phyloP scores from a whole-genome alignment of 2,797 vertebrate genomes.

The Gobio occitaniae region DNA sequence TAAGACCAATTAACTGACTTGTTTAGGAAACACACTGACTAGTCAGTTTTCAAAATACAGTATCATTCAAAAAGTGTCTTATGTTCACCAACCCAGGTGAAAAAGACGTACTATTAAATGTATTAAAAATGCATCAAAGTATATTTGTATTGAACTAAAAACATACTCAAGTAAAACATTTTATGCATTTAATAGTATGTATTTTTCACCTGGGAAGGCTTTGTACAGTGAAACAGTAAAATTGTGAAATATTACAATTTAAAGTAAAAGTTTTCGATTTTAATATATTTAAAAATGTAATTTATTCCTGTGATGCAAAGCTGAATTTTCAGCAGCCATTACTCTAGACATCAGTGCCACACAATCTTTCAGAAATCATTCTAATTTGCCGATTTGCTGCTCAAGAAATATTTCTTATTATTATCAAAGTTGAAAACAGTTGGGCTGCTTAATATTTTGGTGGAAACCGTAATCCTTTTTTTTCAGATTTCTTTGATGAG shows the following conservation, averaged over 20 bases:
- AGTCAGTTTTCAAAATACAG: not conserved
- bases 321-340: not conserved
- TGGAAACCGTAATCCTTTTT: not conserved
- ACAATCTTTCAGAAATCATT: not conserved
- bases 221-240: not conserved
- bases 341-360: not conserved
- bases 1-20: not conserved
- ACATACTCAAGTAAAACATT: too few relatives aligned
- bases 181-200: too few relatives aligned
- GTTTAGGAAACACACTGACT: not conserved
- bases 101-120: too few relatives aligned
- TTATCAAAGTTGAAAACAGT: not conserved
- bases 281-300: not conserved
- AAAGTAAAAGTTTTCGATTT: not conserved
- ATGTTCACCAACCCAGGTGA: not conserved
- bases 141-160: too few relatives aligned
- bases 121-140: too few relatives aligned
- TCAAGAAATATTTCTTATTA: not conserved
- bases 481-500: not conserved
- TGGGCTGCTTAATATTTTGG: not conserved
- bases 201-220: not conserved
- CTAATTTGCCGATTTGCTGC: not conserved
- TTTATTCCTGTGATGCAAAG: not conserved
- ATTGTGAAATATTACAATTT: too few relatives aligned
- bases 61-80: not conserved